Conservation (phyloP, 2,888 invertebrate genomes). For the Scrobipalpa atriplicella region DNA sequence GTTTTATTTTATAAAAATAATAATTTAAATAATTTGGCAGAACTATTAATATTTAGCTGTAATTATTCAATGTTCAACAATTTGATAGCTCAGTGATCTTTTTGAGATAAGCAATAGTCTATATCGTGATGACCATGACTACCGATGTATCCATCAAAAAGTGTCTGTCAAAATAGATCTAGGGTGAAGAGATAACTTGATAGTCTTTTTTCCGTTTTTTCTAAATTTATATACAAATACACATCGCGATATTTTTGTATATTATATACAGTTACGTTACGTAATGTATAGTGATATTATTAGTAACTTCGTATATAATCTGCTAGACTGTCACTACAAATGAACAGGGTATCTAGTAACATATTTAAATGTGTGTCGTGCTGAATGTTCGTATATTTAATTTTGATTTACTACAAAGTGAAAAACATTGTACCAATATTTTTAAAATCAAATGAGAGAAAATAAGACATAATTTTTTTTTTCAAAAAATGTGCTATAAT, state of each 20-base stretch:
- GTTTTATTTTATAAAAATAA: no score
- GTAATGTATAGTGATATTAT: slow-evolving; percentile 24
- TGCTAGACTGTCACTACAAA: slow-evolving; percentile 20
- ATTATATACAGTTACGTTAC: slow-evolving; percentile 44
- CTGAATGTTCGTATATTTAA: neutral
- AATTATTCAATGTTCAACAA: slow-evolving; percentile 35
- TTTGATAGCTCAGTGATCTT: slow-evolving; percentile 32
- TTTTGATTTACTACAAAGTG: slow-evolving; percentile 6
- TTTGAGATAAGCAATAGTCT: slow-evolving; percentile 19
- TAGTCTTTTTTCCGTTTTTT: slow-evolving; percentile 66
- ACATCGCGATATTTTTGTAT: slow-evolving; percentile 44
- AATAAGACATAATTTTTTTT: no score
- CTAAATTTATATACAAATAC: slow-evolving; percentile 67
- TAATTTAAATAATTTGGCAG: no score
- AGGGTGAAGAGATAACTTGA: slow-evolving; percentile 40
- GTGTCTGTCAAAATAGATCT: slow-evolving; percentile 32
- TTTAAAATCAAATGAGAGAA: no score
- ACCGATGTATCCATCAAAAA: slow-evolving; percentile 33
- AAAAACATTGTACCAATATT: neutral
- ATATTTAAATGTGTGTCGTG: slow-evolving; percentile 23
- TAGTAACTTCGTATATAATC: slow-evolving; percentile 22
- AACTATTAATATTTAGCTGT: neutral
- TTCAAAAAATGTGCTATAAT: no score
- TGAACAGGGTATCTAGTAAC: slow-evolving; percentile 17
- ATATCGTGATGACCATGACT: neutral